Percentiles rank a stretch among this genome's conserved stretches.
Conservation (phyloP, 2,113 vertebrate species). For the Nansenia antarctica region DNA sequence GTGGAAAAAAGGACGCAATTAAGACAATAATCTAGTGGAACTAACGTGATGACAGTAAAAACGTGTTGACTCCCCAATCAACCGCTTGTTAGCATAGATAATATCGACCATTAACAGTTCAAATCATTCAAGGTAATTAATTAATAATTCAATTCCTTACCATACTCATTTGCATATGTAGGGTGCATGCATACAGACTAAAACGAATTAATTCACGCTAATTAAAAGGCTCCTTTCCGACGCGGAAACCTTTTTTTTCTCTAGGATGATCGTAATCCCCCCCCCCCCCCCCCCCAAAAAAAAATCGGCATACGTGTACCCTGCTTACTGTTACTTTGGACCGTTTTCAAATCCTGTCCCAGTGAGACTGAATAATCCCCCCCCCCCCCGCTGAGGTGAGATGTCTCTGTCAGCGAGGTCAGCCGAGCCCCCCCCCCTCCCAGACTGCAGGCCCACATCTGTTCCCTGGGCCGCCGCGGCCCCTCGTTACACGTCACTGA, state of each 20-base stretch:
- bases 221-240: slow-evolving; percentile 3
- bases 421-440: neutral
- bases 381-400: neutral
- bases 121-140: slow-evolving; percentile 5
- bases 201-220: neutral
- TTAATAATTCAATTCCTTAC: slow-evolving; percentile 13
- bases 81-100: neutral
- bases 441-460: neutral
- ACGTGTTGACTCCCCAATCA: neutral
- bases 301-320: neutral
- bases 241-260: neutral
- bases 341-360: neutral
- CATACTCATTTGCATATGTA: slow-evolving; percentile 4
- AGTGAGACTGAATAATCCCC: neutral
- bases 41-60: neutral
- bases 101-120: slow-evolving; percentile 6
- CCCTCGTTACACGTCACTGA: neutral
- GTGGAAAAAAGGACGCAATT: neutral
- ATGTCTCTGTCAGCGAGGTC: neutral
- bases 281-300: too few species aligned
- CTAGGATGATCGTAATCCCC: neutral
- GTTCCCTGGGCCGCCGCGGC: neutral
- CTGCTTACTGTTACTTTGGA: neutral
- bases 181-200: neutral
- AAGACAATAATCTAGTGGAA: slow-evolving; percentile 1